A percentile compares a stretch with the other conserved stretches of the same genome.
Conservation (phyloP, 2,797 vertebrate genomes). For the Chromobotia macracanthus region DNA sequence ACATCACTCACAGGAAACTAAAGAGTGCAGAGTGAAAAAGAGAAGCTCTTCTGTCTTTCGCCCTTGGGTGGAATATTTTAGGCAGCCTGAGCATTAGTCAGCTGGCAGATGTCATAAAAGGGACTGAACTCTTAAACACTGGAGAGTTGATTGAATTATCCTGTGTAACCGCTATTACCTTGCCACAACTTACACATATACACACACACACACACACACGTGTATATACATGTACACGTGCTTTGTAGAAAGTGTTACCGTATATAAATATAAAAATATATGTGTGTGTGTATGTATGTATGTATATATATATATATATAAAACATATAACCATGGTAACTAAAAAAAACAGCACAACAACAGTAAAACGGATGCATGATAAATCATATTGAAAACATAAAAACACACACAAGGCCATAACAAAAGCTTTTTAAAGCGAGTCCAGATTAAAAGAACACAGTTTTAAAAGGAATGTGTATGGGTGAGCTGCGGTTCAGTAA, state of each 20-base stretch:
- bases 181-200: not conserved
- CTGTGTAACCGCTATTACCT: not conserved
- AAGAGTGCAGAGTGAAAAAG: conserved; percentile 25
- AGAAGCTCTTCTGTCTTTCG: conserved; percentile 10
- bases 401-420: not conserved
- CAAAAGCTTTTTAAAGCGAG: not conserved
- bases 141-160: not conserved
- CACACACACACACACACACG: too few relatives aligned
- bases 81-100: conserved; percentile 1
- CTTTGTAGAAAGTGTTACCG: too few relatives aligned
- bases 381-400: not conserved
- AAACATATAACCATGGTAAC: not conserved
- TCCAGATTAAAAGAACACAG: not conserved
- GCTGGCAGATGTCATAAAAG: not conserved
- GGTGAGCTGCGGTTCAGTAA: conserved; percentile 16
- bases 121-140: too few relatives aligned
- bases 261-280: too few relatives aligned
- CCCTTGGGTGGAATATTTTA: not conserved
- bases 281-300: too few relatives aligned
- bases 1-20: conserved; percentile 30
- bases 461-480: conserved; percentile 15
- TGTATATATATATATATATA: too few relatives aligned
- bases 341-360: not conserved
- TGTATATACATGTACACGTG: too few relatives aligned
- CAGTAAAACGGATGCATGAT: not conserved